Percentiles rank a stretch among this genome's conserved stretches.
Conservation (phyloP, 1,140 invertebrate genomes). For the Bombus soroeensis region DNA sequence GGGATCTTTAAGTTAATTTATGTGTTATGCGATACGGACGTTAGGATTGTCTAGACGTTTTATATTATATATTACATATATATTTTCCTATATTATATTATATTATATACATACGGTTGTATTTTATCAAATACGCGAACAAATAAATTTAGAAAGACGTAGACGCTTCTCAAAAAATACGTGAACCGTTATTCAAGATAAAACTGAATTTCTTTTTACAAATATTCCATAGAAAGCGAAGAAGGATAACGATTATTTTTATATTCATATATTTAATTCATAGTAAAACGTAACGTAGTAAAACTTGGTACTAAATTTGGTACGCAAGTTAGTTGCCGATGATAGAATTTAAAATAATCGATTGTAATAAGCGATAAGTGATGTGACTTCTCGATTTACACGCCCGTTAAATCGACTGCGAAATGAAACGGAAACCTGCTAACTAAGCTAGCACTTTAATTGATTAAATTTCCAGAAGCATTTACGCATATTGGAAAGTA, state of each 20-base stretch:
- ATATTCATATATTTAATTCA: background rate
- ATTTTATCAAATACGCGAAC: no score
- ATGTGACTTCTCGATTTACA: conserved; percentile 23
- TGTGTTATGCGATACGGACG: no score
- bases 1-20: no score
- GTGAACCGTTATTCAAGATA: no score
- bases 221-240: background rate
- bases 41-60: no score
- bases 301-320: background rate
- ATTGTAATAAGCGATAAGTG: conserved; percentile 28
- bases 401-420: conserved; percentile 19
- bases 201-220: no score
- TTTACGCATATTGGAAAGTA: background rate
- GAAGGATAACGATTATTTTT: background rate
- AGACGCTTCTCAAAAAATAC: no score
- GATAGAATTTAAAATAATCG: conserved; percentile 5
- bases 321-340: background rate
- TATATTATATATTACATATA: no score
- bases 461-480: background rate
- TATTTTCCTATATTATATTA: no score
- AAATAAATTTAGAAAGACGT: no score
- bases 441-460: conserved; percentile 1
- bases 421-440: background rate
- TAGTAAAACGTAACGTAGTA: background rate
- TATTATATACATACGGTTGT: no score